These are phyloP conservation scores for Marmota monax DNA, from an alignment of 2,113 vertebrate species.

Conservation along the genomic window DNA sequence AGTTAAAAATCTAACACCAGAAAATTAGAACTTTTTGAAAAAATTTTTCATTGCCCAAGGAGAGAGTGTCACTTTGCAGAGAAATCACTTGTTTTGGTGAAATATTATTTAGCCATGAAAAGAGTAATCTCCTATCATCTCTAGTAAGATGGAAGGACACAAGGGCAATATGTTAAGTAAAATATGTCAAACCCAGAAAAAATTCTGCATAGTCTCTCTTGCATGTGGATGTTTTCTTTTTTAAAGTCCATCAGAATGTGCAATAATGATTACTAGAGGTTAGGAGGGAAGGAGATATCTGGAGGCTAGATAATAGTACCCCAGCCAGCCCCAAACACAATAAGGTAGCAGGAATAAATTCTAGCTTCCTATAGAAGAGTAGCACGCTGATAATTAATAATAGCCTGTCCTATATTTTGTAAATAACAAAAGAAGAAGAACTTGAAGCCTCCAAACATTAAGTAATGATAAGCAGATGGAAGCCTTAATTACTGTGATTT, in stretches of 20 bases:
- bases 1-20: not conserved
- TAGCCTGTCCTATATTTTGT: not conserved
- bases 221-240: not conserved
- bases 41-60: not conserved
- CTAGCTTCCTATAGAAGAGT: not conserved
- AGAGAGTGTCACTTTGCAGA: constrained; percentile 1
- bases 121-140: not conserved
- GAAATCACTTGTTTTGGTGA: not conserved
- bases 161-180: not conserved
- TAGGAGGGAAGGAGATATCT: not conserved
- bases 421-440: not conserved
- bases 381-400: too few species aligned
- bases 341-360: too few species aligned
- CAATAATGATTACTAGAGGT: not conserved
- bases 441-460: not conserved
- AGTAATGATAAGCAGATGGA: not conserved
- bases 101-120: not conserved
- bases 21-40: not conserved
- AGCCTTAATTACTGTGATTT: not conserved
- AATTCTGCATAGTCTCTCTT: not conserved
- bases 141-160: not conserved
- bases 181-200: not conserved
- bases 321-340: not conserved
- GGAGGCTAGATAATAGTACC: too few species aligned
- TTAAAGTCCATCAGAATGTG: not conserved